These are phyloP conservation scores for Riparia riparia DNA, from an alignment of 2,113 vertebrate species.

Conservation along the genomic window DNA sequence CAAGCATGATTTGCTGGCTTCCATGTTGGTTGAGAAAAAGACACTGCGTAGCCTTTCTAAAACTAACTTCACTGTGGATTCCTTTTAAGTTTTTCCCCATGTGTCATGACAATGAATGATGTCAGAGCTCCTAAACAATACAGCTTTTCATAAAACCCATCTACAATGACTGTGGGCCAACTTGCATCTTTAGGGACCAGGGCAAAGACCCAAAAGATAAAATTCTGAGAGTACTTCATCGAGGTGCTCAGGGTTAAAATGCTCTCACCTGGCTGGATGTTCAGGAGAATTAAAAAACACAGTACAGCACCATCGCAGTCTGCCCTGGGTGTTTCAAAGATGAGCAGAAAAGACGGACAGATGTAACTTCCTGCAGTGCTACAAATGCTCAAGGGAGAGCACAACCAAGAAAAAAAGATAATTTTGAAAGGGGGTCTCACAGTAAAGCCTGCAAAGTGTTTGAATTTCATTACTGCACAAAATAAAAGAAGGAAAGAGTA, in stretches of 20 bases:
- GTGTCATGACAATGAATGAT: not conserved
- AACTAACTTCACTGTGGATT: not conserved
- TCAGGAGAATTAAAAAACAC: not conserved
- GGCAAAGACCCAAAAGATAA: not conserved
- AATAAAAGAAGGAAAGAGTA: not conserved
- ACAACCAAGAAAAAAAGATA: not conserved
- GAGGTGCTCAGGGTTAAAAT: not conserved
- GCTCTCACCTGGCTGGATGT: not conserved
- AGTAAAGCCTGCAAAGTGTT: not conserved
- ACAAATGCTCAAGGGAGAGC: not conserved
- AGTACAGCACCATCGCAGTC: not conserved
- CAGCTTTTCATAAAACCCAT: not conserved
- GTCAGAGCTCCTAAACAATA: not conserved
- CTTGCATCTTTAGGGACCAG: not conserved
- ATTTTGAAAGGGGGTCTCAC: not conserved
- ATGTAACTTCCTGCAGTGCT: not conserved
- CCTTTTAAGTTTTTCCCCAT: not conserved
- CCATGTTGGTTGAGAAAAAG: not conserved
- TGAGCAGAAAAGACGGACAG: not conserved
- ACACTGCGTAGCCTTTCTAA: not conserved
- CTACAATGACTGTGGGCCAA: not conserved
- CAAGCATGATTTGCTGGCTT: not conserved
- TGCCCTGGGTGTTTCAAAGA: not conserved
- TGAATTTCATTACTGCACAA: slow-evolving; percentile 27
- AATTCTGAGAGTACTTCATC: not conserved